Percentiles rank a stretch among this genome's conserved stretches.
Evolutionary conservation across 30 jellyfish, hydroid and myxozoan species (phyloP).

Genomic region (Rhopilema esculentum): DNA sequence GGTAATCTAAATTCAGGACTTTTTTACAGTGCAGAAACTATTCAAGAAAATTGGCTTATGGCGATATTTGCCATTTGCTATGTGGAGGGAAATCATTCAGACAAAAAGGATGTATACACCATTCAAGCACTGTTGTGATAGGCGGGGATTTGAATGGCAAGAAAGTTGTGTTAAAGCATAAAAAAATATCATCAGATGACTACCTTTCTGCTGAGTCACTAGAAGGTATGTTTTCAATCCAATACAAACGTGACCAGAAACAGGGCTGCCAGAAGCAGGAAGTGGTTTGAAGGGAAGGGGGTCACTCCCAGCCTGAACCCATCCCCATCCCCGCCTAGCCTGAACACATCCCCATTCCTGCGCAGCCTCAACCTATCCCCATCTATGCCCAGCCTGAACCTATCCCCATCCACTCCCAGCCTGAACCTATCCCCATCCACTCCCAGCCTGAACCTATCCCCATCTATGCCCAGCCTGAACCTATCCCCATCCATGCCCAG

Average conservation of each 20-base stretch:
- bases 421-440: no score
- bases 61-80: constrained; percentile 67
- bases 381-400: no score
- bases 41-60: constrained; percentile 64
- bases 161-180: constrained; percentile 51
- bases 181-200: constrained; percentile 24
- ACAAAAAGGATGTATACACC: constrained; percentile 69
- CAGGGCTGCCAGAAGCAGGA: no score
- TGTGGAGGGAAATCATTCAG: constrained; percentile 38
- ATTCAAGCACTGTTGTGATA: constrained; percentile 71
- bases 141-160: constrained; percentile 36
- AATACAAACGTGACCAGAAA: neutral
- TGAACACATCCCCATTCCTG: no score
- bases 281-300: no score
- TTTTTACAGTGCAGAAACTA: constrained; percentile 62
- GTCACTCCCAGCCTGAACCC: no score
- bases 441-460: no score
- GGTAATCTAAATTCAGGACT: neutral
- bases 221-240: constrained; percentile 9
- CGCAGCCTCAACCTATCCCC: no score
- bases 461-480: no score
- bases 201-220: neutral
- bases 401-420: no score
- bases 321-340: no score
- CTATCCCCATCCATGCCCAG: no score